A percentile compares a stretch with the other conserved stretches of the same genome.
Evolutionary conservation across 2,888 invertebrate species (phyloP).

Genomic region (Cerastis rubricosa): DNA sequence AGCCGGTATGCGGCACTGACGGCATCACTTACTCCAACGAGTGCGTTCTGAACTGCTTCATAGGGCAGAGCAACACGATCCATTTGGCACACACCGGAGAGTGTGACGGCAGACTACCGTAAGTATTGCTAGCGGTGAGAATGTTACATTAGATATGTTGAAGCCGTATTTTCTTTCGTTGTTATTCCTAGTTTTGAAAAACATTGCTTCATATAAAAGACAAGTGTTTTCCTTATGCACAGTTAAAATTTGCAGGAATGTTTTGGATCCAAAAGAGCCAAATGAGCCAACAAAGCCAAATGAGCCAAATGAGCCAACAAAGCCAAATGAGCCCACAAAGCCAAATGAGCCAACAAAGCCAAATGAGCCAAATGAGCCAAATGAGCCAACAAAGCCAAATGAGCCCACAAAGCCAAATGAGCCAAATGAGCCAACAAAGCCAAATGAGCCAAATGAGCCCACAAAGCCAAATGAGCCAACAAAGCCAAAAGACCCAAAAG

Average conservation of each 20-base stretch:
- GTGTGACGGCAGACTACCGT: slow-evolving; percentile 7
- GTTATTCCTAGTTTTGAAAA: not conserved
- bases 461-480: not conserved
- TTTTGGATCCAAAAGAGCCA: not conserved
- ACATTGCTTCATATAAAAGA: not conserved
- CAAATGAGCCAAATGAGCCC: no score
- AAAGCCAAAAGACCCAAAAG: not conserved
- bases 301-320: not conserved
- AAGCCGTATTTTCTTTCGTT: not conserved
- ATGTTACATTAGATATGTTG: not conserved
- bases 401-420: no score
- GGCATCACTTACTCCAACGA: slow-evolving; percentile 92
- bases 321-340: no score
- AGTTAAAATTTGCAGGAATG: not conserved
- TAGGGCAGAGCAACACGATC: slow-evolving; percentile 10
- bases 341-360: not conserved
- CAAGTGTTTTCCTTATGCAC: not conserved
- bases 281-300: not conserved
- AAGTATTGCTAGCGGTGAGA: not conserved
- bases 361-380: not conserved
- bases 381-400: not conserved
- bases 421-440: not conserved
- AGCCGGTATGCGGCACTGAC: slow-evolving; percentile 92
- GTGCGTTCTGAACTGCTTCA: slow-evolving; percentile 61
- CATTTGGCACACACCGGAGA: slow-evolving; percentile 5